A percentile compares a stretch with the other conserved stretches of the same genome.
Conservation (phyloP, 2,888 invertebrate species). For the Lathronympha strigana region DNA sequence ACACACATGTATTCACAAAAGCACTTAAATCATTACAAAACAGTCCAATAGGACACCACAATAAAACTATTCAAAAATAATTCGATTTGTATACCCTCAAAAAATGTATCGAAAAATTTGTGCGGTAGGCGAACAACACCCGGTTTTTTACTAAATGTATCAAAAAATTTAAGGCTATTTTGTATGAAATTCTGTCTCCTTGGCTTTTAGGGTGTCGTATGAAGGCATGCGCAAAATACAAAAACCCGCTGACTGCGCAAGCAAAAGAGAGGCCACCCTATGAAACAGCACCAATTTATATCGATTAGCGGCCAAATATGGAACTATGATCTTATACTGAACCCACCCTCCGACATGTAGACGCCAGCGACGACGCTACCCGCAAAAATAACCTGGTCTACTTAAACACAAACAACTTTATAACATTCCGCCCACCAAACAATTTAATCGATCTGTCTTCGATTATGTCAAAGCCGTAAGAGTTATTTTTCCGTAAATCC, state of each 20-base stretch:
- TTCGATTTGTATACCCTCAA: slow-evolving; percentile 4
- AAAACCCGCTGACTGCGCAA: slow-evolving; percentile 27
- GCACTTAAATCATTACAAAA: slow-evolving; percentile 18
- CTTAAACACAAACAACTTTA: slow-evolving; percentile 6
- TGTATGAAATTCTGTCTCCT: slow-evolving; percentile 17
- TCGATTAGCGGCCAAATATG: slow-evolving; percentile 21
- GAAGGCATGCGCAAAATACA: slow-evolving; percentile 16
- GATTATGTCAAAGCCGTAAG: not conserved
- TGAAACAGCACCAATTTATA: slow-evolving; percentile 12
- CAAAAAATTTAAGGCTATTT: slow-evolving; percentile 21
- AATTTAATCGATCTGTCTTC: not conserved
- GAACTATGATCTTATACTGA: slow-evolving; percentile 8
- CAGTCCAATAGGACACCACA: slow-evolving; percentile 26
- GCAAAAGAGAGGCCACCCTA: not conserved
- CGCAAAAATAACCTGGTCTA: slow-evolving; percentile 15
- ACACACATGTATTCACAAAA: slow-evolving; percentile 18
- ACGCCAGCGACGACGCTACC: slow-evolving; percentile 18
- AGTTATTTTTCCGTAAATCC: not conserved
- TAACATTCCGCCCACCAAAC: not conserved
- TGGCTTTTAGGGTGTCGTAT: slow-evolving; percentile 22
- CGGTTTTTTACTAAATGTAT: slow-evolving; percentile 20
- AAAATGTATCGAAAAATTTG: slow-evolving; percentile 21
- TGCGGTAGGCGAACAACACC: slow-evolving; percentile 21
- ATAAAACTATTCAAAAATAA: slow-evolving; percentile 15
- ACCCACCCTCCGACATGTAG: slow-evolving; percentile 10